phyloP scores from a whole-genome alignment of 2,113 vertebrate genomes.

The Lasiurus borealis region DNA sequence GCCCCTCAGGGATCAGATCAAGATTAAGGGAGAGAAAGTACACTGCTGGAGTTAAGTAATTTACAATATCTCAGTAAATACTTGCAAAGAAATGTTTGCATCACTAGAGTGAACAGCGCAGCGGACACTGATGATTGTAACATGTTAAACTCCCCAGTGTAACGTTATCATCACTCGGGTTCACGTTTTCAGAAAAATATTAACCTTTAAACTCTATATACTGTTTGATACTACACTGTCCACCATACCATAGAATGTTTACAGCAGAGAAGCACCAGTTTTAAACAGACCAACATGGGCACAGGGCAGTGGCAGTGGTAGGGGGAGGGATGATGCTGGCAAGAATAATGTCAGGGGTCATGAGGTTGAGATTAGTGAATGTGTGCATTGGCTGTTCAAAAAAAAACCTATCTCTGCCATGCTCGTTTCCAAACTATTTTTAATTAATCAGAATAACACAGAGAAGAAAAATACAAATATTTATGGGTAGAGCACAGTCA shows the following conservation, averaged over 20 bases:
- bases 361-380: constrained; percentile 9
- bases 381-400: neutral
- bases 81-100: constrained; percentile 83
- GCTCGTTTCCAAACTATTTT: constrained; percentile 51
- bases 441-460: constrained; percentile 71
- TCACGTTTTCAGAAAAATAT: constrained; percentile 55
- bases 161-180: constrained; percentile 82
- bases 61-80: constrained; percentile 88
- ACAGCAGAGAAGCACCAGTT: constrained; percentile 66
- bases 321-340: fast-evolving
- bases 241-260: constrained; percentile 76
- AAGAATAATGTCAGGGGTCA: neutral
- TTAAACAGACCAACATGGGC: constrained; percentile 73
- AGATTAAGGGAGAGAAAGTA: constrained; percentile 88
- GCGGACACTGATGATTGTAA: constrained; percentile 70
- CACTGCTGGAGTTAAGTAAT: constrained; percentile 87
- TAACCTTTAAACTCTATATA: constrained; percentile 71
- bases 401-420: constrained; percentile 59
- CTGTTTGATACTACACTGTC: constrained; percentile 73
- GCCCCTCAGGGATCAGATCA: constrained; percentile 87
- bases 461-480: constrained; percentile 10
- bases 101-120: constrained; percentile 80
- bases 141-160: constrained; percentile 81
- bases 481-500: neutral
- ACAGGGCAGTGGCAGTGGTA: neutral